Base-by-base conservation (phyloP, 2,113 vertebrate genomes). In the Sialia sialis region DNA sequence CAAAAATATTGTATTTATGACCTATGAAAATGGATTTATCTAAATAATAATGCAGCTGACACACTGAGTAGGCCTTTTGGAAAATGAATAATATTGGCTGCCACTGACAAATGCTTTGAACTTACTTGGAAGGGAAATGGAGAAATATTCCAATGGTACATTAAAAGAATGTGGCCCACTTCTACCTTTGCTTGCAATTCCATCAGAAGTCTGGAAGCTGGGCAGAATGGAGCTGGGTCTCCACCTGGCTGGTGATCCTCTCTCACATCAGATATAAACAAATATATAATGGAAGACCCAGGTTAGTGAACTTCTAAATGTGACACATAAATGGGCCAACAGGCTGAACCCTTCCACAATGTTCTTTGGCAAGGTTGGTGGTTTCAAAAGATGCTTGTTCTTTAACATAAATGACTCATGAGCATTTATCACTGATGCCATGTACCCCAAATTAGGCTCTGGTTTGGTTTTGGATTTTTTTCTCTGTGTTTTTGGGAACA, bases 1-100 rank as follows among this genome's bases (percentile, higher is more conserved):
- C n/a, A 83, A 94, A 94, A 80, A n/a, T 77, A 67, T 7, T 62
- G 15, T 67, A 23, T 80, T 89, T 90, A 73, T 85, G 75, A 90
- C 64, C 55, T 55, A 5, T 21, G 25, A 0, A 18, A 67, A 41
- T 76, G 36, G 46, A 89, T 95, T 93, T 93, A 10, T 79, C 29
- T 93, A 63, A n/a, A 49, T 89, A 74, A 91, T 86, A 95, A 88
- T 63, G 27, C 39, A 63, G 21, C 23, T 85, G 79, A 80, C 27
- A 30, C 36, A 39, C 36, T 23, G 59, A 91, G 54, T 56, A 85
- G 46, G 76, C 43, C 22, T 91, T 94, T 84, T 90, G 67, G 58
- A 67, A 87, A 43, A 66, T 22, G 48, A 52, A 25, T 77, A 67
- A 51, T 59, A 27, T 29, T 83, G 23, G 10, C 77, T 80, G 25